Percentiles rank a stretch among this genome's conserved stretches.
These are phyloP conservation scores for Nemopilema nomurai DNA, from an alignment of 30 jellyfish, hydroid and myxozoan genomes.

Conservation along the genomic window DNA sequence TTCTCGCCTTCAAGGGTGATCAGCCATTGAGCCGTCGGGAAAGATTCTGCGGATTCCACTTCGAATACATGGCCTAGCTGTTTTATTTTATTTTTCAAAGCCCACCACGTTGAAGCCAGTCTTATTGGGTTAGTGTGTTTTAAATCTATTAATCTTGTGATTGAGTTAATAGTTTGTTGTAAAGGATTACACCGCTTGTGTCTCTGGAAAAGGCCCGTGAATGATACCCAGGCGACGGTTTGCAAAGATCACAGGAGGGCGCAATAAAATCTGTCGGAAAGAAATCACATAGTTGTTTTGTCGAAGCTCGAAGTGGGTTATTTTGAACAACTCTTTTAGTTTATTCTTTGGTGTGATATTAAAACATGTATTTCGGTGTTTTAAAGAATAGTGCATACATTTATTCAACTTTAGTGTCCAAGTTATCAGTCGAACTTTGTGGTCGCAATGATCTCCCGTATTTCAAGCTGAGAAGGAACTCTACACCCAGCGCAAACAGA, in stretches of 20 bases:
- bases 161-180: neutral
- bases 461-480: constrained; percentile 41
- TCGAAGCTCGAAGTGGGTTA: neutral
- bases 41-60: neutral
- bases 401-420: neutral
- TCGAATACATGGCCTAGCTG: neutral
- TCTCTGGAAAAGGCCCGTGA: neutral
- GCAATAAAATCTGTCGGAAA: constrained; percentile 7
- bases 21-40: neutral
- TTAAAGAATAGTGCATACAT: neutral
- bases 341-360: neutral
- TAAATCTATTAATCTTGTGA: neutral
- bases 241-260: constrained; percentile 52
- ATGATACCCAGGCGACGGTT: constrained; percentile 17
- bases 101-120: neutral
- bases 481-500: constrained; percentile 42
- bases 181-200: constrained; percentile 6
- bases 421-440: neutral
- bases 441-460: constrained; percentile 3
- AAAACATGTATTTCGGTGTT: neutral
- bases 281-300: neutral
- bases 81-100: too few relatives aligned
- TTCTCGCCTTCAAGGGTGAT: neutral
- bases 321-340: neutral
- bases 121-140: neutral